Conservation (phyloP, 2,797 vertebrate genomes). For the Sebastes iracundus region DNA sequence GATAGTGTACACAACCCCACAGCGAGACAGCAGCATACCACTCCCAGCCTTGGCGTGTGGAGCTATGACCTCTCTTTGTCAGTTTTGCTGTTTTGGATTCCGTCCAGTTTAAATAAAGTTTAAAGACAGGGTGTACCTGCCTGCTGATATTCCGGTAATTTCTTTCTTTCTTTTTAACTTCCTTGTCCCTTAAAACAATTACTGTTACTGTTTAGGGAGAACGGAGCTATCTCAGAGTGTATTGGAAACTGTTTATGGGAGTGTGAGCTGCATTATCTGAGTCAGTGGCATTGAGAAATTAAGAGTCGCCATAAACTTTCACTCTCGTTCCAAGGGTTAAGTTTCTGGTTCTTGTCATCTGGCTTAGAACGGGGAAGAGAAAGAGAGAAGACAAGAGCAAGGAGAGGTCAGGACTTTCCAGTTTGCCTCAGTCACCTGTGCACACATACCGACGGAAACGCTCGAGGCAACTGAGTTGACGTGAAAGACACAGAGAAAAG, state of each 20-base stretch:
- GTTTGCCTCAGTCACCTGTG: slow-evolving; percentile 46
- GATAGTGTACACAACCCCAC: not conserved
- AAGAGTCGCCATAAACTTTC: not conserved
- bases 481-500: not conserved
- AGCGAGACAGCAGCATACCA: slow-evolving; percentile 33
- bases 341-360: slow-evolving; percentile 49
- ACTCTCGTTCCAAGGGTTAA: slow-evolving; percentile 11
- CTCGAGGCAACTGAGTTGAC: not conserved
- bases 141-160: slow-evolving; percentile 16
- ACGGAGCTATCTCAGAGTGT: not conserved
- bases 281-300: slow-evolving; percentile 5
- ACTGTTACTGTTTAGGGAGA: slow-evolving; percentile 14
- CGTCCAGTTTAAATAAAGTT: slow-evolving; percentile 65
- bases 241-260: slow-evolving; percentile 16
- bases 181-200: slow-evolving; percentile 49
- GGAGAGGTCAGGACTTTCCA: slow-evolving; percentile 57
- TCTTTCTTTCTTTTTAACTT: slow-evolving; percentile 48
- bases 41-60: slow-evolving; percentile 50
- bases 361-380: not conserved
- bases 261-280: not conserved
- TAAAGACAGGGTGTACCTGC: slow-evolving; percentile 58
- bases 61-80: slow-evolving; percentile 73
- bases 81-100: slow-evolving; percentile 53
- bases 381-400: not conserved
- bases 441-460: not conserved